A percentile compares a stretch with the other conserved stretches of the same genome.
Conservation (phyloP, 1,140 invertebrate genomes). For the Chymomyza costata region DNA sequence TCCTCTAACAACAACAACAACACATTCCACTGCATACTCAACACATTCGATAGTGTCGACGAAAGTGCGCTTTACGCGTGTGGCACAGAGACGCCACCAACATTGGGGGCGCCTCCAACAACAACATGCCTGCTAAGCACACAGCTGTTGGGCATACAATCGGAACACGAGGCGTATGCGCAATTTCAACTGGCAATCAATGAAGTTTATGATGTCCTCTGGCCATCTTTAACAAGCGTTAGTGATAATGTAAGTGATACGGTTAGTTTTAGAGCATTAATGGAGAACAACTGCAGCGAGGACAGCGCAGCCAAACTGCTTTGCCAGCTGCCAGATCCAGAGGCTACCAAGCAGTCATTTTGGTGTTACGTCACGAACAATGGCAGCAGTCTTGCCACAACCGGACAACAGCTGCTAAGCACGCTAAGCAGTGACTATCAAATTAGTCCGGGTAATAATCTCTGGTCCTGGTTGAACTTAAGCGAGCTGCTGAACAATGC, state of each 20-base stretch:
- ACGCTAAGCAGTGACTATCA: constrained; percentile 24
- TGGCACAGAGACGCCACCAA: constrained; percentile 14
- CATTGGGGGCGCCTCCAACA: constrained; percentile 5
- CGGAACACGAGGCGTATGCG: constrained; percentile 47
- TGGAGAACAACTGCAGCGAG: constrained; percentile 17
- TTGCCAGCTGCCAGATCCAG: constrained; percentile 15
- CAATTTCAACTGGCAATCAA: constrained; percentile 65
- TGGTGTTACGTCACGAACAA: constrained; percentile 38
- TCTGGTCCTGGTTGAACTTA: constrained; percentile 55
- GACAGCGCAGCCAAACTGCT: constrained; percentile 20
- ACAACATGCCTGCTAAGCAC: constrained; percentile 33
- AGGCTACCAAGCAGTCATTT: constrained; percentile 8
- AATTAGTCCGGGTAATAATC: constrained; percentile 34
- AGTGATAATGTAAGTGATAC: constrained; percentile 67
- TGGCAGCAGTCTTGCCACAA: neutral
- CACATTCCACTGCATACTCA: constrained; percentile 61
- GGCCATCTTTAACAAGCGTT: constrained; percentile 10
- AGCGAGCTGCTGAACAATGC: constrained; percentile 41
- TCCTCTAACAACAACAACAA: constrained; percentile 24
- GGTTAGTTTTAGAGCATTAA: constrained; percentile 38
- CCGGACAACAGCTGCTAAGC: constrained; percentile 6
- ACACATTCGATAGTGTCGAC: constrained; percentile 37
- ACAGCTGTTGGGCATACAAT: constrained; percentile 40
- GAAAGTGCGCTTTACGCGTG: constrained; percentile 46
- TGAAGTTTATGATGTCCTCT: too few species aligned